Percentiles rank a stretch among this genome's conserved stretches.
Evolutionary conservation across 2,797 vertebrate species (phyloP).

Genomic region (Balearica regulorum): DNA sequence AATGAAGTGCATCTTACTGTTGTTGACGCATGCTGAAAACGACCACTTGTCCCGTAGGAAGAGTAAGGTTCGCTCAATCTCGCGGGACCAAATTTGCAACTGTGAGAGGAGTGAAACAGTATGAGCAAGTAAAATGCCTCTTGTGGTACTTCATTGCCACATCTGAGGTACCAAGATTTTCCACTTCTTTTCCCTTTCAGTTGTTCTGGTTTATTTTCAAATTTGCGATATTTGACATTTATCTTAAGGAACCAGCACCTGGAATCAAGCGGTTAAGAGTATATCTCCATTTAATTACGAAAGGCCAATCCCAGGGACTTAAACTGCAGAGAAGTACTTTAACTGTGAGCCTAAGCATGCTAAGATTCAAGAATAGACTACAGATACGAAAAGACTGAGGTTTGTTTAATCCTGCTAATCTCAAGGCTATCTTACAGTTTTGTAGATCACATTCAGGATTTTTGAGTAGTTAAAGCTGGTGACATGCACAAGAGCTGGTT

Average conservation of each 20-base stretch:
- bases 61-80: background rate
- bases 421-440: rapidly evolving
- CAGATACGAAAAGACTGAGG: background rate
- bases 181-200: background rate
- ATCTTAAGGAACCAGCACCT: background rate
- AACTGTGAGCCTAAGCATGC: background rate
- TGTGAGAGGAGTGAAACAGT: background rate
- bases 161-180: background rate
- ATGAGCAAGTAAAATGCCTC: background rate
- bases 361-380: background rate
- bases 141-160: background rate
- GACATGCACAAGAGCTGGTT: background rate
- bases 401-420: background rate
- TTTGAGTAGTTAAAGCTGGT: background rate
- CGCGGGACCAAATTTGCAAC: background rate
- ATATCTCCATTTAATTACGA: background rate
- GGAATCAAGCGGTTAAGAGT: background rate
- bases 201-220: background rate
- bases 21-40: background rate
- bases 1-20: background rate
- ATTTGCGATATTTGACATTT: background rate
- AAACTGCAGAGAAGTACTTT: background rate
- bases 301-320: background rate
- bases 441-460: background rate
- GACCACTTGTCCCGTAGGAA: background rate